Evolutionary conservation across 64 coral and sea anemone genomes (phyloP), one percentile per base, ranked within the genome.

Genomic region (Catalaphyllia jardinei): DNA sequence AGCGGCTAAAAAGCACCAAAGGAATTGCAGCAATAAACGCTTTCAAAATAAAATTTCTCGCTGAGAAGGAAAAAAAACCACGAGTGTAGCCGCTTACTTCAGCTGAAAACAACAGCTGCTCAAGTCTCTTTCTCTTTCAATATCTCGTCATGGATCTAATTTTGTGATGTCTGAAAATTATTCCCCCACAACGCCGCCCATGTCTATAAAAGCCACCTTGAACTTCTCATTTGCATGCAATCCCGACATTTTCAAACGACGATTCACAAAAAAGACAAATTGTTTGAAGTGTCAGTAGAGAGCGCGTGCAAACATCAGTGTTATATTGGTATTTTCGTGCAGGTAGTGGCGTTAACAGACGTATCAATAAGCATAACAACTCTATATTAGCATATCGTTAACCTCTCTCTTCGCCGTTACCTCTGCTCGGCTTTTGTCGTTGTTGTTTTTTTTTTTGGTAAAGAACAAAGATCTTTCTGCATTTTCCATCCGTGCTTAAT

Each of bases 111-210:
- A 83, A 65, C 81, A 85, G 62, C 62, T 85, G 81, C 12, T 29
- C 38, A 69, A 69, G 65, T 69, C 20, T 69, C 16, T 27, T 85
- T 85, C 81, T n/a, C 9, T 85, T 51, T 71, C 62, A 83, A 85
- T 85, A 85, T 85, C 81, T 42, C 16, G n/a, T 69, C 65, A 69
- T 69, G 63, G 62, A 85, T 85, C 81, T 85, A 85, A 85, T 71
- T 85, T 85, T 85, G 81, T 85, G 62, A 85, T 85, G 81, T 85
- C 81, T 85, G 62, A 85, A 85, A 85, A 85, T 85, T 71, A 85
- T 71, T 85, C 81, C 62, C 80, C 29, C 60, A 83, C 80, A 83
- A 67, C 27, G 60, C 60, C 63, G 63, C 62, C 62, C 65, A 69
- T 69, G 65, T 69, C 65, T 69, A n/a, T 11, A n/a, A 69, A 69